phyloP scores from a whole-genome alignment of 2,888 invertebrate genomes.

The Synanthedon formicaeformis region DNA sequence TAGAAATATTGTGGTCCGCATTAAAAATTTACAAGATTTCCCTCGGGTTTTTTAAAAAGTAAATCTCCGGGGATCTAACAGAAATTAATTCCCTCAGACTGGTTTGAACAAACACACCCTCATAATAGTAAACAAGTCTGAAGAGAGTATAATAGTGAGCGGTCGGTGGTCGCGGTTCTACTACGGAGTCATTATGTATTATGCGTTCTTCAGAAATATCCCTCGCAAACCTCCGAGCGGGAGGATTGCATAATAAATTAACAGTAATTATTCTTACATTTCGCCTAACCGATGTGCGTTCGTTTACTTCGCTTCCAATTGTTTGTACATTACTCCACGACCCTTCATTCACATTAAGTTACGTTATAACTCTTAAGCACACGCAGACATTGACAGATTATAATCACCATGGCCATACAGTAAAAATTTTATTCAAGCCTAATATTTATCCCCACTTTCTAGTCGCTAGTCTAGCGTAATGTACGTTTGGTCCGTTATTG shows the following conservation, averaged over 20 bases:
- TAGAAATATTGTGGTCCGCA: conserved; percentile 23
- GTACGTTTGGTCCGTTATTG: too few species aligned
- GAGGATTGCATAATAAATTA: conserved; percentile 56
- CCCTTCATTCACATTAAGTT: background rate
- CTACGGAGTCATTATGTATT: conserved; percentile 20
- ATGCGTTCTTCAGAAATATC: conserved; percentile 39
- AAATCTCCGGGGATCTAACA: conserved; percentile 15
- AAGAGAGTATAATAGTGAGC: conserved; percentile 10
- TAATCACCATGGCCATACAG: too few species aligned
- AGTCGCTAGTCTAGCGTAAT: too few species aligned
- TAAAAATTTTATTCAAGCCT: too few species aligned
- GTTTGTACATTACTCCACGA: conserved; percentile 30
- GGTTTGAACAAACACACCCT: conserved; percentile 9
- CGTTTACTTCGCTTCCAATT: conserved; percentile 24
- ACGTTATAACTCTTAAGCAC: background rate
- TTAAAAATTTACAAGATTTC: conserved; percentile 22
- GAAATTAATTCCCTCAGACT: conserved; percentile 15
- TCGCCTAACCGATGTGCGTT: conserved; percentile 23
- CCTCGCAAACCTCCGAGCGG: conserved; percentile 27
- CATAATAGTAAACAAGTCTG: conserved; percentile 12
- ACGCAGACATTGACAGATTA: too few species aligned
- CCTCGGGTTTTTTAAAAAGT: conserved; percentile 8
- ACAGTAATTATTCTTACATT: conserved; percentile 53
- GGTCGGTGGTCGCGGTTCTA: conserved; percentile 14
- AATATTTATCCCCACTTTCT: too few species aligned